phyloP scores from a whole-genome alignment of 2,113 vertebrate genomes.

The Bubo scandiacus region DNA sequence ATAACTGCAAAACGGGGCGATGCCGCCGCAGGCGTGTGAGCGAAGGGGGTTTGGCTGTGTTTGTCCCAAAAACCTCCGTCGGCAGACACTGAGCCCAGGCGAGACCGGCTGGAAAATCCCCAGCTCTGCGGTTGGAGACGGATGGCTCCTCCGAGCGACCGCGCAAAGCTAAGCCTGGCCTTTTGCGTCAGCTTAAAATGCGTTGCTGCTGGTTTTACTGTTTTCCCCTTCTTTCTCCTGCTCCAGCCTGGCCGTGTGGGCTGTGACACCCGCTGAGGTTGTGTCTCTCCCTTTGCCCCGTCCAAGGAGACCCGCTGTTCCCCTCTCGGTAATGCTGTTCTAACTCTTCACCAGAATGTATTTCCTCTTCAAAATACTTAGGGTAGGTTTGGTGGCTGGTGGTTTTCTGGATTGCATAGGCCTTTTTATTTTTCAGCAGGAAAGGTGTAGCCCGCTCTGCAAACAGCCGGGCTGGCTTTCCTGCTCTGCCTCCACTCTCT shows the following conservation, averaged over 20 bases:
- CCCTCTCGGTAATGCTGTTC: not conserved
- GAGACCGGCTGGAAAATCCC: not conserved
- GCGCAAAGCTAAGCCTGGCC: not conserved
- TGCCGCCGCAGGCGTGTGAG: not conserved
- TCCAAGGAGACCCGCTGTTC: not conserved
- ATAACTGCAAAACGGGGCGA: not conserved
- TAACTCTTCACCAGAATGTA: slow-evolving; percentile 41
- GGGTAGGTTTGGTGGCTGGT: not conserved
- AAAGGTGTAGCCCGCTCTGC: not conserved
- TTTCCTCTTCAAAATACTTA: not conserved
- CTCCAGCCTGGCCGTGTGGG: not conserved
- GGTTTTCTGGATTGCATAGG: slow-evolving; percentile 39
- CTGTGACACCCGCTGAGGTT: not conserved
- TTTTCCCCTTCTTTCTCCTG: not conserved
- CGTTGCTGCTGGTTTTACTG: not conserved
- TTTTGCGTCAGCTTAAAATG: not conserved
- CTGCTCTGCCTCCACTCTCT: slow-evolving; percentile 50
- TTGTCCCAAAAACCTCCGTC: not conserved
- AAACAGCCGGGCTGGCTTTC: not conserved
- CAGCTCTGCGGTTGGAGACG: not conserved
- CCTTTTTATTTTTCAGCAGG: not conserved
- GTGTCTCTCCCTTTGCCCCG: not conserved
- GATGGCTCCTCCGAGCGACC: not conserved
- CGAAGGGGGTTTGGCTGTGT: not conserved
- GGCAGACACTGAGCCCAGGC: not conserved